These are phyloP conservation scores for Aspidiotus rigidus DNA, from an alignment of 2,888 invertebrate genomes.

Conservation along the genomic window DNA sequence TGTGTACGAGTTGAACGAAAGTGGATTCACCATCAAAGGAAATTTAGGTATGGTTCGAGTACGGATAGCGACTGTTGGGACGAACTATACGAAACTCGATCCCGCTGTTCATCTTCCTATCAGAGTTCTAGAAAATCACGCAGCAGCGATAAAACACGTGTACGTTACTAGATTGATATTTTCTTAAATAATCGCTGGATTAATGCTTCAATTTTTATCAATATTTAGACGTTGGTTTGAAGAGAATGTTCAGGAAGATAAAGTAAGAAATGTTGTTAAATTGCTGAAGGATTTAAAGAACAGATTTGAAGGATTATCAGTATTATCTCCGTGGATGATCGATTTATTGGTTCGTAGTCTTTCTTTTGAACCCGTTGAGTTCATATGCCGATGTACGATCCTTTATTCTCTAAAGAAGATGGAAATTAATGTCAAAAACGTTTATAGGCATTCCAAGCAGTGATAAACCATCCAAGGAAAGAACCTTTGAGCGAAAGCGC, in stretches of 20 bases:
- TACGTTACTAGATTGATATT: background rate
- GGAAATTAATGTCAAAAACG: conserved; percentile 4
- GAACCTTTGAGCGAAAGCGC: conserved; percentile 86
- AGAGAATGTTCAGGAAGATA: conserved; percentile 93
- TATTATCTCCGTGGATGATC: conserved; percentile 92
- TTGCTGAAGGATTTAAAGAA: conserved; percentile 83
- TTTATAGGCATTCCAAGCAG: conserved; percentile 75
- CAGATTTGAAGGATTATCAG: conserved; percentile 80
- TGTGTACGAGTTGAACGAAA: conserved; percentile 30
- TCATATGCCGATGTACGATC: background rate
- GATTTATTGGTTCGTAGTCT: conserved; percentile 58
- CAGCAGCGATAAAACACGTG: conserved; percentile 81
- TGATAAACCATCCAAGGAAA: conserved; percentile 89
- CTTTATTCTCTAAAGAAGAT: too few relatives aligned
- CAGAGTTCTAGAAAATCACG: conserved; percentile 68
- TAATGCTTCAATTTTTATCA: background rate
- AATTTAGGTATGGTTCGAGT: conserved; percentile 60
- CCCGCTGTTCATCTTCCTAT: conserved; percentile 66
- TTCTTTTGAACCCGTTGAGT: background rate
- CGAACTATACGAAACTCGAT: conserved; percentile 86
- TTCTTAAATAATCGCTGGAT: background rate
- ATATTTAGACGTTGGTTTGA: conserved; percentile 80
- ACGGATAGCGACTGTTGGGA: conserved; percentile 86
- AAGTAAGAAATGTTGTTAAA: conserved; percentile 88
- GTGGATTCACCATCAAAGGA: conserved; percentile 34